These are phyloP conservation scores for Tubiluchus corallicola DNA, from an alignment of 2,888 invertebrate species.

Conservation along the genomic window DNA sequence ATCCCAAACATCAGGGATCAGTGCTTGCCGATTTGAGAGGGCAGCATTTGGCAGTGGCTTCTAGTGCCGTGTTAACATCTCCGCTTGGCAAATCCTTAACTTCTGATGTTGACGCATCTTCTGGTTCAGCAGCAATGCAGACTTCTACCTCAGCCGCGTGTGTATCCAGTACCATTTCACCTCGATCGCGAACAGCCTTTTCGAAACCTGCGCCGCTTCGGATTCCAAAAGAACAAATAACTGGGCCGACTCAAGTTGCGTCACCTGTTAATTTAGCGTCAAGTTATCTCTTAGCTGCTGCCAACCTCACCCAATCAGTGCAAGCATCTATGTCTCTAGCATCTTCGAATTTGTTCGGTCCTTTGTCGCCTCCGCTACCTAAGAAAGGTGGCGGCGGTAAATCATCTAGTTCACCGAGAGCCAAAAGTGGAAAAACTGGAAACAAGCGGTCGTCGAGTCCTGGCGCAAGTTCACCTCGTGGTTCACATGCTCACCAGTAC, in stretches of 20 bases:
- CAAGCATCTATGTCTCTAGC: not conserved
- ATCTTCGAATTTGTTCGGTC: not conserved
- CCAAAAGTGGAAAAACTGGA: not conserved
- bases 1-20: not conserved
- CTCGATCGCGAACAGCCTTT: not conserved
- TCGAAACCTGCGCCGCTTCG: not conserved
- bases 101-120: not conserved
- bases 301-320: not conserved
- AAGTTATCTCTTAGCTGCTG: not conserved
- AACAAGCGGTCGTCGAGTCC: not conserved
- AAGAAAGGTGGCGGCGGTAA: slow-evolving; percentile 25
- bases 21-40: too few species aligned
- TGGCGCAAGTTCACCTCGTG: too few species aligned
- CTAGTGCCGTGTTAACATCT: not conserved
- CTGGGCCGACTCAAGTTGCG: not conserved
- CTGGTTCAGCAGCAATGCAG: not conserved
- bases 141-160: not conserved
- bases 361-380: slow-evolving; percentile 7
- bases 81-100: too few species aligned
- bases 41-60: too few species aligned
- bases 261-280: not conserved
- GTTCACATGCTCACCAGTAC: too few species aligned
- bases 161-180: not conserved
- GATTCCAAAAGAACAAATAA: not conserved
- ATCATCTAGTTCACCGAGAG: too few species aligned